Conservation (phyloP, 1,140 invertebrate genomes). For the Trachelipus rathkii region DNA sequence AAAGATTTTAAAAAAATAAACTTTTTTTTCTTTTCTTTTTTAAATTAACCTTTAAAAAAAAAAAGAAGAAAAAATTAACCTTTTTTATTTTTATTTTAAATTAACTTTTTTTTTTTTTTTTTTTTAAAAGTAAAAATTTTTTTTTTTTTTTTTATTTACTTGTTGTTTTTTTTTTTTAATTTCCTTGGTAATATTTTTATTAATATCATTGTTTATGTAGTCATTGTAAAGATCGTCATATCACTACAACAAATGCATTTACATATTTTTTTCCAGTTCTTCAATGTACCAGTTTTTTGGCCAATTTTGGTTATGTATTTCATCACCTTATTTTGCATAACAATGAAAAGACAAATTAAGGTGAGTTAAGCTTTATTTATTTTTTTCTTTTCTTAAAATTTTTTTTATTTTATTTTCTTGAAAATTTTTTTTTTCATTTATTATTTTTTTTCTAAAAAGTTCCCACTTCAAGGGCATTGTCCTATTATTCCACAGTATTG, state of each 20-base stretch:
- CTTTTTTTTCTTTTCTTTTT: not conserved
- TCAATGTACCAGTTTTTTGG: conserved; percentile 99
- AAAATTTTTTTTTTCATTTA: too few relatives aligned
- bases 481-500: too few relatives aligned
- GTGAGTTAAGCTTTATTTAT: conserved; percentile 59
- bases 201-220: not conserved
- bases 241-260: not conserved
- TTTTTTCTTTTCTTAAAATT: too few relatives aligned
- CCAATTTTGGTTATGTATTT: conserved; percentile 99
- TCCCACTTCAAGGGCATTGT: too few relatives aligned
- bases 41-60: too few relatives aligned
- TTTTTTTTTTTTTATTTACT: not conserved
- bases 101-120: too few relatives aligned
- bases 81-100: too few relatives aligned
- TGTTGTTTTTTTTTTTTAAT: not conserved
- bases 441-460: too few relatives aligned
- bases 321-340: conserved; percentile 94
- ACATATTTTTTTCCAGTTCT: conserved; percentile 52
- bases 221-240: not conserved
- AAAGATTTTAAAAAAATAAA: not conserved
- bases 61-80: too few relatives aligned
- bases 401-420: too few relatives aligned
- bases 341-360: conserved; percentile 99
- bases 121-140: not conserved
- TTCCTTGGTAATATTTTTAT: not conserved